Base-by-base conservation (phyloP, 1,140 invertebrate species). In the Ganaspis sp. region DNA sequence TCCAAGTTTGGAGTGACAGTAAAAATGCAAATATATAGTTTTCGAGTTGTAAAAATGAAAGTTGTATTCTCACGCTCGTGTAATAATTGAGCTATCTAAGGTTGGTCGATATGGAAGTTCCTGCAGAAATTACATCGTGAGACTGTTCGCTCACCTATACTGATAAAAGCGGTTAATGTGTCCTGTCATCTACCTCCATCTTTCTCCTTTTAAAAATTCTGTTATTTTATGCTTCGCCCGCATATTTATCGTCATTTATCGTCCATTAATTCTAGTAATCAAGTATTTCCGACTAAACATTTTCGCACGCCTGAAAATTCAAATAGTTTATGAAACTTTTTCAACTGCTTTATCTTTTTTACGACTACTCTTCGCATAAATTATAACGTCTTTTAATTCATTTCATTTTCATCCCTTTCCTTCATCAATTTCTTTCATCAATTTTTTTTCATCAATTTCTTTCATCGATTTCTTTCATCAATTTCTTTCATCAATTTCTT, bases 21-120 rank as follows among this genome's bases (percentile, higher is more conserved):
- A 29, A 64, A 26, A 64, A 29, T 54, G 19, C 17, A n/a, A 49
- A 49, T 49, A 17, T 17, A 49, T 15, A 49, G 45, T 34, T 49
- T 54, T 54, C 8, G 9, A 64, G 23, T 64, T 64, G 58, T 64
- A 64, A 64, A 49, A 64, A 19, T 54, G 53, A 54, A 54, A 54
- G 23, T 64, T 64, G 12, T 64, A 64, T 64, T 64, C 58, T 64
- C 58, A 64, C 58, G 58, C 21, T 64, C 58, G 11, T 34, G 21
- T 29, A 64, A 64, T 64, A 64, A 64, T 64, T 64, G 58, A 64
- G 58, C 58, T 64, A 64, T 64, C 58, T 64, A 64, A 64, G 1
- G 54, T 64, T 64, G 54, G 54, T 64, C 54, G 54, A 64, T 64
- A 64, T 64, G 54, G 54, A 23, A 64, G 54, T 64, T 64, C 54